Base-by-base conservation (phyloP, 1,140 invertebrate species). In the Leptopilina clavipes region DNA sequence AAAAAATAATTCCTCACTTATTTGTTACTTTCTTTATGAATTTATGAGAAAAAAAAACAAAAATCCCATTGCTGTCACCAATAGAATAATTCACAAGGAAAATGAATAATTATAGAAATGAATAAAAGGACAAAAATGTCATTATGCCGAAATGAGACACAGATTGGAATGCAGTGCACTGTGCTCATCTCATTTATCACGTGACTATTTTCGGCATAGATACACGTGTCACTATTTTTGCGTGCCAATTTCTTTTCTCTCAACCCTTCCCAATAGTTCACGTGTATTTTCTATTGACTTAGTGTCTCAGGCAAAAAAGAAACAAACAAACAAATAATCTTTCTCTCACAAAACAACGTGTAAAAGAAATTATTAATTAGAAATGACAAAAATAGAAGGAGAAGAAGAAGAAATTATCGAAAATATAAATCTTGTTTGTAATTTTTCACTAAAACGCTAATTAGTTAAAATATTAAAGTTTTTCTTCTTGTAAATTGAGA, bases 181-280 rank as follows among this genome's bases (percentile, higher is more conserved):
- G 56, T 14, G 22, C 56, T 25, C 22, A 54, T 54, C 19, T 65
- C 56, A 65, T 65, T 65, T 65, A 65, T 65, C 56, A 65, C 56
- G 59, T 65, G 59, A 65, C 59, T 65, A 65, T 65, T 65, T 65
- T 65, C 22, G 59, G 59, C 59, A 59, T 65, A 65, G 59, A 65
- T 37, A 65, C 59, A 65, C 25, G 59, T 65, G 59, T 65, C 59
- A 25, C 59, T 37, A n/a, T 65, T 65, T 65, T 22, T 65, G 19
- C 25, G 25, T 65, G 59, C 59, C 59, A 65, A 65, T 65, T 65
- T 31, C 59, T 37, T 31, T 65, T 65, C 59, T 65, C 25, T 37
- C 25, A 31, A 65, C 25, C 25, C 59, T 37, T 31, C 14, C 14
- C 19, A 14, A 65, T 65, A 65, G 25, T 31, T 31, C 25, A 65